These are phyloP conservation scores for Sesamia inferens DNA, from an alignment of 2,888 invertebrate species.

Conservation along the genomic window DNA sequence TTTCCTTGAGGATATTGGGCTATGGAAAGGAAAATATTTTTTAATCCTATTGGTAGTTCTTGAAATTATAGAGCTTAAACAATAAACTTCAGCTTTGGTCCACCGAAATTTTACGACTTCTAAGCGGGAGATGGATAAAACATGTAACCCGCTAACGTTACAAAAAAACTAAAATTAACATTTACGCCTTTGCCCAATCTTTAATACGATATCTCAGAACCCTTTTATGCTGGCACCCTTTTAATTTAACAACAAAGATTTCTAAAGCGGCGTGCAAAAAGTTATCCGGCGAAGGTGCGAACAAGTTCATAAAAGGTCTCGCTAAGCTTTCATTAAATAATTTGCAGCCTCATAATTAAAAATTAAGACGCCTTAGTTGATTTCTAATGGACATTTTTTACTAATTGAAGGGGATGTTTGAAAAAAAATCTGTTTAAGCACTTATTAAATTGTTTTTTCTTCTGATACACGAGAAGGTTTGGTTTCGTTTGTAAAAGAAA, in stretches of 20 bases:
- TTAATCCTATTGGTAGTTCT: neutral
- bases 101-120: conserved; percentile 53
- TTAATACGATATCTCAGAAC: conserved; percentile 44
- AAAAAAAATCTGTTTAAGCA: conserved; percentile 71
- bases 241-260: conserved; percentile 64
- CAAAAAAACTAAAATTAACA: conserved; percentile 43
- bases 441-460: conserved; percentile 79
- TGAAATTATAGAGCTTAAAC: too few relatives aligned
- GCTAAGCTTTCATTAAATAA: conserved; percentile 73
- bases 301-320: conserved; percentile 77
- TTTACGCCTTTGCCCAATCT: conserved; percentile 24
- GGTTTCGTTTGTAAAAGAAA: conserved; percentile 28
- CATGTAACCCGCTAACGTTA: conserved; percentile 36
- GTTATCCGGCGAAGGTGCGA: conserved; percentile 82
- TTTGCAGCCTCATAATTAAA: conserved; percentile 80
- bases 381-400: conserved; percentile 74
- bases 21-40: neutral
- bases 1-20: neutral
- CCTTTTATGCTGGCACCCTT: conserved; percentile 60
- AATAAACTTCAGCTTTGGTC: neutral
- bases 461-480: conserved; percentile 41
- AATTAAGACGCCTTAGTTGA: conserved; percentile 80
- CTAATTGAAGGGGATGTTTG: conserved; percentile 61
- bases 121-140: conserved; percentile 54
- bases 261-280: conserved; percentile 63